Evolutionary conservation across 2,888 invertebrate genomes (phyloP), one percentile per base, ranked within the genome.

Genomic region (Catocala fraxini): DNA sequence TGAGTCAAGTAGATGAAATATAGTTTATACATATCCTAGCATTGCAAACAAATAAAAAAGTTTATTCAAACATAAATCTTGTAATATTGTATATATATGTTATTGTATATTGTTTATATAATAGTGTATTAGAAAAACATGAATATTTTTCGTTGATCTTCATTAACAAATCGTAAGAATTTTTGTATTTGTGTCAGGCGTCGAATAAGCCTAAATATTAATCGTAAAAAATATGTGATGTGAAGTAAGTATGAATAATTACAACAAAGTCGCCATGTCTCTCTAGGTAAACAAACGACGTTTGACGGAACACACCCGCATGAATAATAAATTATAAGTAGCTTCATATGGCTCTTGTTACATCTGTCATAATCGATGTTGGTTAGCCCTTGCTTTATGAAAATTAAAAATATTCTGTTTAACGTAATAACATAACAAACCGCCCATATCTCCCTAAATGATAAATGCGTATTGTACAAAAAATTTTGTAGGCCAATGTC

Each of bases 261-360:
- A 64, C 15, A 15, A 71, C 60, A 65, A 61, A 73, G 63, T 66
- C 65, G 59, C 64, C 35, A 51, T 42, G 64, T 71, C 57, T 61
- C 68, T 63, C 61, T 39, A 60, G 73, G 79, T 77, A 68, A 64
- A 41, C 41, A 4, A 49, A 51, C 43, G 57, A 45, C 15, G 70
- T 65, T 60, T 75, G 80, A 81, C 71, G 56, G 75, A 79, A 81
- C 79, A 77, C 79, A 70, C 83, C 82, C 82, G 78, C 71, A 78
- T 81, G 81, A 73, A 70, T 83, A 77, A 73, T 75, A 68, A 71
- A 71, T 75, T 73, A 75, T 71, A 65, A 64, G 43, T 45, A 78
- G 74, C 70, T 70, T 79, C 71, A 77, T 77, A 69, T 73, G 70
- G 72, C 70, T 77, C 70, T 51, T 71, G 72, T 72, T 75, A 73